phyloP scores from a whole-genome alignment of 2,888 invertebrate genomes.

The Dicycla oo region DNA sequence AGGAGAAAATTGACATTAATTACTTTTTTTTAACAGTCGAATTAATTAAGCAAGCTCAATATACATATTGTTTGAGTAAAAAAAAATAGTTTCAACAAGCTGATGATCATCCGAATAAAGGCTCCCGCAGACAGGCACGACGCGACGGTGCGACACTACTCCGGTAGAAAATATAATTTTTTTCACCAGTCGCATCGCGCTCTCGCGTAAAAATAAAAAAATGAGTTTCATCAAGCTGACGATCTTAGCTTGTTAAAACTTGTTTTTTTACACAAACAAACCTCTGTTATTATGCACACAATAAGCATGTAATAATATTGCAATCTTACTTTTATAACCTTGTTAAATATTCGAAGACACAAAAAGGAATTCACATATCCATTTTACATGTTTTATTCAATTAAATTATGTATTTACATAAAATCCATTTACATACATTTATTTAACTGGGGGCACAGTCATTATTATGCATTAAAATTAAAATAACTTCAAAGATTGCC shows the following conservation, averaged over 20 bases:
- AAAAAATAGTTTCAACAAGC: too few relatives aligned
- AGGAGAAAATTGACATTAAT: background rate
- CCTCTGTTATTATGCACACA: background rate
- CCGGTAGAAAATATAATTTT: too few relatives aligned
- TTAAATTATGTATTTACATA: slow-evolving; percentile 6
- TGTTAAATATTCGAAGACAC: slow-evolving; percentile 24
- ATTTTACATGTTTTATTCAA: background rate
- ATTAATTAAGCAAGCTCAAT: slow-evolving; percentile 1
- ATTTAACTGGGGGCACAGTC: background rate
- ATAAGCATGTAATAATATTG: slow-evolving; percentile 19
- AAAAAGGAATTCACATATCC: background rate
- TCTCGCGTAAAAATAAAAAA: too few relatives aligned
- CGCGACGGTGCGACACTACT: too few relatives aligned
- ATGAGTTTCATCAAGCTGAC: too few relatives aligned
- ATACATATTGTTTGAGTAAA: too few relatives aligned
- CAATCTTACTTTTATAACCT: slow-evolving; percentile 21
- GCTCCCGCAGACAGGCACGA: too few relatives aligned
- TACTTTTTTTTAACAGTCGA: background rate
- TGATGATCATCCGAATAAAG: too few relatives aligned
- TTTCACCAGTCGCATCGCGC: too few relatives aligned
- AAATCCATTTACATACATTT: background rate
- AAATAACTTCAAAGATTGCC: background rate
- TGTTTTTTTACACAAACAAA: background rate
- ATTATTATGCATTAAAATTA: background rate
- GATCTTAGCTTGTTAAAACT: background rate